A percentile compares a stretch with the other conserved stretches of the same genome.
These are phyloP conservation scores for Drosophila bifasciata DNA, from an alignment of 1,140 invertebrate genomes.

Conservation along the genomic window DNA sequence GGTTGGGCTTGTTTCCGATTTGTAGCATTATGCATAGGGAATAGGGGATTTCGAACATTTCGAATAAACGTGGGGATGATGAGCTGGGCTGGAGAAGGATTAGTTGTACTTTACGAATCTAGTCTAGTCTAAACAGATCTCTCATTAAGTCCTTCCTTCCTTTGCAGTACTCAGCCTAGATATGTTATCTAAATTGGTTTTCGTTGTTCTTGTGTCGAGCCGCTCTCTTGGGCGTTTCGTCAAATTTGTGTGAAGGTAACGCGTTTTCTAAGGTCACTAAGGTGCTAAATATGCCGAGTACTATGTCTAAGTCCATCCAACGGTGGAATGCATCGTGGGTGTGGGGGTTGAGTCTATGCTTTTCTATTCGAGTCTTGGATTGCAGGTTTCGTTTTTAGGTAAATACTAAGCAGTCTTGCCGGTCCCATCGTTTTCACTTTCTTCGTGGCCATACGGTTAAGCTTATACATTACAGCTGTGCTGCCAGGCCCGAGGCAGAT, in stretches of 20 bases:
- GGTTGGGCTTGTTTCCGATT: constrained; percentile 35
- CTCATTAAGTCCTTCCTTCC: background rate
- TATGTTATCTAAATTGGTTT: constrained; percentile 49
- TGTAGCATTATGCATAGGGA: constrained; percentile 48
- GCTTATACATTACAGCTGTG: constrained; percentile 86
- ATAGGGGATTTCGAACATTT: constrained; percentile 71
- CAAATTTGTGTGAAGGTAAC: constrained; percentile 66
- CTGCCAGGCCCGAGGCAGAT: constrained; percentile 91
- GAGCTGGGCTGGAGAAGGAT: background rate
- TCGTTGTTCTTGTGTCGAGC: constrained; percentile 52
- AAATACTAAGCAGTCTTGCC: constrained; percentile 71
- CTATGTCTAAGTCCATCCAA: constrained; percentile 42
- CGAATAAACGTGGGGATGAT: constrained; percentile 31
- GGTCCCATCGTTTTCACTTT: constrained; percentile 21
- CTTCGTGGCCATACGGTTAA: background rate
- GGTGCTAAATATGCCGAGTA: constrained; percentile 72
- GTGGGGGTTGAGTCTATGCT: constrained; percentile 28
- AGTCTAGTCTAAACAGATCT: no score
- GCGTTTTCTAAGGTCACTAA: constrained; percentile 81
- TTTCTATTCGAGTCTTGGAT: constrained; percentile 60
- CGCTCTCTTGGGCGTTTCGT: constrained; percentile 45
- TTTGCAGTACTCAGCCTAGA: constrained; percentile 43
- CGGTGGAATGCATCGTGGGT: constrained; percentile 44
- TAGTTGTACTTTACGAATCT: background rate
- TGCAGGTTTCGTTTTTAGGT: constrained; percentile 40